Evolutionary conservation across 2,888 invertebrate genomes (phyloP), one percentile per base, ranked within the genome.

Genomic region (Hyles lineata): DNA sequence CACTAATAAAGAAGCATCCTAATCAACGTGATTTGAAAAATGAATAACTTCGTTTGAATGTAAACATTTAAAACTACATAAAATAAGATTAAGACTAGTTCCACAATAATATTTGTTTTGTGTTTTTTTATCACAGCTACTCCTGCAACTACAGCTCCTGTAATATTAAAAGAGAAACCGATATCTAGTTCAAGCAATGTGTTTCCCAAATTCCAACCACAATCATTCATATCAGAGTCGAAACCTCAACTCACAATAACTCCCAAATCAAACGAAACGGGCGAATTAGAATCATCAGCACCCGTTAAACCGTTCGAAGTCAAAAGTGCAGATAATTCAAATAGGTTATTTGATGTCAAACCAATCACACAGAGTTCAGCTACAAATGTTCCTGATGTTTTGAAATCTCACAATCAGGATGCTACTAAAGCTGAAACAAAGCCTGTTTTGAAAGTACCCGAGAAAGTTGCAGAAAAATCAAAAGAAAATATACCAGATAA

Each of bases 241-340:
- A 84, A 85, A 77, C 72, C 80, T 63, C 23, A 70, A 71, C 70
- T 52, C 32, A 23, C 73, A 25, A 29, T 78, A 15, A 85, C 76
- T 72, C 76, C 82, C 3, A 87, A 88, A 77, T 87, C 90, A n/a
- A 86, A 83, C 69, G 93, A 92, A 86, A 92, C 91, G 8, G 91
- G 91, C 0, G 93, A 93, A 84, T 82, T 84, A 7, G 90, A 91
- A 76, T 73, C 80, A 17, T 70, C 76, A 3, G 78, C 76, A 15
- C 63, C 63, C n/a, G 74, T 73, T 7, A 84, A 83, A 77, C 72
- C 82, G 1, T 60, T 78, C 21, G 81, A 83, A 23, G 43, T 76
- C 1, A 82, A 87, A 82, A 84, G 86, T 73, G 83, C 80, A 74
- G 85, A 86, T 6, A 90, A 92, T 74, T 17, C 25, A 8, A 69